Percentiles rank a stretch among this genome's conserved stretches.
phyloP scores from a whole-genome alignment of 2,888 invertebrate genomes.

The Leptinotarsa tumamoca region DNA sequence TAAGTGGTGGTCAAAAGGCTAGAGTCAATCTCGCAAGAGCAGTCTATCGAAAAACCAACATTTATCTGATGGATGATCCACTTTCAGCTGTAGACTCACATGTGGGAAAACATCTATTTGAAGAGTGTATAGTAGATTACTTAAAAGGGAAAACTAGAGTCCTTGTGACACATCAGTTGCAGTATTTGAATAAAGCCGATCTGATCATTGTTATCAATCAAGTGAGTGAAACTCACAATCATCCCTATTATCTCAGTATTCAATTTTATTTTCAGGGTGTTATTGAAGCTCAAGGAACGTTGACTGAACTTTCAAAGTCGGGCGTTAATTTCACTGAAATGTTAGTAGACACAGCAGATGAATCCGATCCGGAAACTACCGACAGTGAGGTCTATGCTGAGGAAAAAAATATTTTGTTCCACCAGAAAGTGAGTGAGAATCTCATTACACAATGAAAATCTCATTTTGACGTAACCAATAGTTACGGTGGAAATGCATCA shows the following conservation, averaged over 20 bases:
- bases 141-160: conserved; percentile 76
- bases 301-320: conserved; percentile 44
- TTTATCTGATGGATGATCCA: conserved; percentile 85
- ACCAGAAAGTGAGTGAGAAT: too few relatives aligned
- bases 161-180: conserved; percentile 89
- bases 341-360: conserved; percentile 33
- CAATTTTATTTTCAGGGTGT: conserved; percentile 40
- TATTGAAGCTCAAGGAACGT: conserved; percentile 50
- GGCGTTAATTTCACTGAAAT: conserved; percentile 48
- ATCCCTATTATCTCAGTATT: too few relatives aligned
- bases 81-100: conserved; percentile 36
- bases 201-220: conserved; percentile 75
- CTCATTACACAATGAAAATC: too few relatives aligned
- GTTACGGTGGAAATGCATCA: too few relatives aligned
- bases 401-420: too few relatives aligned
- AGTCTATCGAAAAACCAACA: conserved; percentile 83
- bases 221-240: conserved; percentile 58
- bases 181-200: conserved; percentile 78
- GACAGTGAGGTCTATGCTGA: not conserved
- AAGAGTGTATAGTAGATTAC: conserved; percentile 76
- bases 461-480: too few relatives aligned
- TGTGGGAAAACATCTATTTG: conserved; percentile 67
- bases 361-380: conserved; percentile 3
- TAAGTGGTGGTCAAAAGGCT: conserved; percentile 38
- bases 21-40: conserved; percentile 72